phyloP scores from a whole-genome alignment of 2,797 vertebrate species.

The Danio albolineatus region DNA sequence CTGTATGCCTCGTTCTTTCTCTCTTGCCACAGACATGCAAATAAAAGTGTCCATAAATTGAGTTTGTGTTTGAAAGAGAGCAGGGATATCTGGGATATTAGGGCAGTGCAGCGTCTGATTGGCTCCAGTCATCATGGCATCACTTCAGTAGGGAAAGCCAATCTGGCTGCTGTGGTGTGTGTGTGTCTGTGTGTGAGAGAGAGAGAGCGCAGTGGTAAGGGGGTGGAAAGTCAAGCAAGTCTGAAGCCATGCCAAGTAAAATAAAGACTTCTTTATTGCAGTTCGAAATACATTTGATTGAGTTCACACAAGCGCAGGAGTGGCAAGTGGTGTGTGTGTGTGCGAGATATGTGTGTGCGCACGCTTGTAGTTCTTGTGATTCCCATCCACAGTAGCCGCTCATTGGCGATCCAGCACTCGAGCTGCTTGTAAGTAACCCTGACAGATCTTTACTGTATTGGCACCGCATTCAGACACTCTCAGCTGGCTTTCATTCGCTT shows the following conservation, averaged over 20 bases:
- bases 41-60: conserved; percentile 99
- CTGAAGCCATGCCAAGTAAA: conserved; percentile 87
- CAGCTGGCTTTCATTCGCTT: conserved; percentile 52
- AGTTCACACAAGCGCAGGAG: conserved; percentile 85
- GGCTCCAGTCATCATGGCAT: conserved; percentile 94
- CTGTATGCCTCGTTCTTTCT: conserved; percentile 82
- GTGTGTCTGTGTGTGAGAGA: conserved; percentile 18
- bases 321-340: conserved; percentile 63
- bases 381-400: conserved; percentile 52
- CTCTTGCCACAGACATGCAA: conserved; percentile 96
- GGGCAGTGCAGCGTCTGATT: conserved; percentile 92
- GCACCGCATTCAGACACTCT: conserved; percentile 50
- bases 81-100: conserved; percentile 98
- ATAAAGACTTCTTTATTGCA: conserved; percentile 93
- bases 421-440: conserved; percentile 49
- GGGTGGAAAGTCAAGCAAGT: conserved; percentile 58
- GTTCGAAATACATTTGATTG: conserved; percentile 95
- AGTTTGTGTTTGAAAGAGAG: conserved; percentile 96
- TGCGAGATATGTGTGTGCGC: conserved; percentile 43
- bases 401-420: conserved; percentile 23
- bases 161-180: conserved; percentile 84
- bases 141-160: conserved; percentile 93
- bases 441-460: conserved; percentile 55
- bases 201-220: conserved; percentile 66
- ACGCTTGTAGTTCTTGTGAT: conserved; percentile 28